Base-by-base conservation (phyloP, 1,140 invertebrate species). In the Eumeta japonica region DNA sequence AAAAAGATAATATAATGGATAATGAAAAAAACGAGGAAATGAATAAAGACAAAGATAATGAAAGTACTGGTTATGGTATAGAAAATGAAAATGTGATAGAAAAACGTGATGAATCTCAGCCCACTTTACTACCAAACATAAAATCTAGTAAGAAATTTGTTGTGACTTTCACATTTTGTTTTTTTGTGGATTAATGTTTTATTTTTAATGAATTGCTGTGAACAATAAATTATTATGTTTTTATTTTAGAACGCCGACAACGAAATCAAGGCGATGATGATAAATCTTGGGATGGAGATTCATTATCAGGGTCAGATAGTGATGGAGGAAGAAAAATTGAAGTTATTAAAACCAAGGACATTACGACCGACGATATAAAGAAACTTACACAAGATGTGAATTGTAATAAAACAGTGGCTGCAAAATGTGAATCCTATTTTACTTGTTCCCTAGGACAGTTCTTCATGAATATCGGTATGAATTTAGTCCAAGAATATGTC, bases 401-500 rank as follows among this genome's bases (percentile, higher is more conserved):
- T 15, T 51, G 56, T 0, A 59, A 66, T 10, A 58, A 55, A 39
- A 43, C 30, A 35, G 43, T 39, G 47, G 61, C 51, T 41, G 66
- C 64, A 34, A 79, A 72, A 56, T 56, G 67, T 9, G 78, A 79
- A 42, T 81, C 79, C 27, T 92, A 92, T 59, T 93, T 94, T 67
- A 86, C 92, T 45, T 84, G 88, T 62, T 84, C 92, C 2, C 67
- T 94, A 27, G 92, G 93, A 2, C 92, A 92, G 61, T 93, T 97
- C 61, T 91, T 97, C 48, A 89, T 90, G 67, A 90, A 93, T 53
- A 89, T 97, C 45, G 94, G 94, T 5, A 79, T 91, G 33, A 92
- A 89, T 64, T 78, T 96, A 39, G 92, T 94, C 1, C 91, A 94
- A 64, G 92, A 97, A 64, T 90, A 84, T 65, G 93, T 96, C 3